Percentiles rank a stretch among this genome's conserved stretches.
Conservation (phyloP, 1,140 invertebrate genomes). For the Hyles vespertilio region DNA sequence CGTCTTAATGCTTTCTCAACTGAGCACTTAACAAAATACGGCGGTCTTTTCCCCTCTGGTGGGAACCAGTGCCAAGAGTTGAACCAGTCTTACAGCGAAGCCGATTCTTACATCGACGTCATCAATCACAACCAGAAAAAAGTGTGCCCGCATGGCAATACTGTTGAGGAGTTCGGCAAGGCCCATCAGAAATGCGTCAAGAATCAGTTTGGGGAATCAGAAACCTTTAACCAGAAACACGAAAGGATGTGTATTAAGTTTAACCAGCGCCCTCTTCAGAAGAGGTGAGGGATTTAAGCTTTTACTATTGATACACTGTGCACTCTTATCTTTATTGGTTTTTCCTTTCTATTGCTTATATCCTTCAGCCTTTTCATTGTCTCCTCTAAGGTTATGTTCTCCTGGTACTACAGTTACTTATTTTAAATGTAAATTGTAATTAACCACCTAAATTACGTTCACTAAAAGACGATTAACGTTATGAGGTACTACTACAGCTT, state of each 20-base stretch:
- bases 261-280: conserved; percentile 65
- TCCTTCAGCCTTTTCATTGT: no score
- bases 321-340: no score
- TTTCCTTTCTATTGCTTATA: no score
- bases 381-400: no score
- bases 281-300: conserved; percentile 44
- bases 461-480: no score
- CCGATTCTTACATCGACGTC: conserved; percentile 69
- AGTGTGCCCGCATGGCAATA: conserved; percentile 65
- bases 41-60: conserved; percentile 69
- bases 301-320: background rate
- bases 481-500: no score
- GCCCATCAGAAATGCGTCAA: conserved; percentile 73
- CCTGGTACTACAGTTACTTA: no score
- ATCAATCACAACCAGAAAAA: conserved; percentile 66
- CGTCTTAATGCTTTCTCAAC: conserved; percentile 72
- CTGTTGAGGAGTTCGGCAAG: conserved; percentile 71
- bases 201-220: conserved; percentile 54
- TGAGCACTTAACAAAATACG: conserved; percentile 71
- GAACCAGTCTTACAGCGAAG: conserved; percentile 69
- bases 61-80: conserved; percentile 68
- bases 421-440: no score
- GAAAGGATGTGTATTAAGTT: conserved; percentile 71
- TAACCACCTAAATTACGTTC: no score
- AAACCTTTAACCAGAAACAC: conserved; percentile 54